A percentile compares a stretch with the other conserved stretches of the same genome.
phyloP scores from a whole-genome alignment of 2,797 vertebrate species.

The Poeciliopsis infans region DNA sequence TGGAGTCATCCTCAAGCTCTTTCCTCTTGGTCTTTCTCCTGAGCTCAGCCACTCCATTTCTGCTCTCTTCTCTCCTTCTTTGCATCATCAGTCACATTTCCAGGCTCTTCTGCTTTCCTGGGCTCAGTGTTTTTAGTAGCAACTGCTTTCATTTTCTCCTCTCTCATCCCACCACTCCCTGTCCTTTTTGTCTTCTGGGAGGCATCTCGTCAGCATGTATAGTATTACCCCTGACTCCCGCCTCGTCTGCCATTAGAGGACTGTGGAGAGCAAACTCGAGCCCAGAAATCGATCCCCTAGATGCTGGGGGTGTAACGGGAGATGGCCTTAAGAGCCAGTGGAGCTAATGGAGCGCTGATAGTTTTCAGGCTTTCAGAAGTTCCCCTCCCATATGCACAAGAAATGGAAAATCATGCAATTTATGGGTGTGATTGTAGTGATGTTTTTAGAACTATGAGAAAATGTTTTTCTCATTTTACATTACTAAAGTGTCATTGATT shows the following conservation, averaged over 20 bases:
- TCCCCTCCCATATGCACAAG: slow-evolving; percentile 40
- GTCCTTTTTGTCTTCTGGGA: slow-evolving; percentile 37
- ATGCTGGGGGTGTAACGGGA: slow-evolving; percentile 92
- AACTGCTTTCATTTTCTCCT: slow-evolving; percentile 61
- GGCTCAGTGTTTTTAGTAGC: slow-evolving; percentile 27
- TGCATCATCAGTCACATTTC: slow-evolving; percentile 10
- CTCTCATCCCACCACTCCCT: slow-evolving; percentile 59
- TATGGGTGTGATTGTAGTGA: background rate
- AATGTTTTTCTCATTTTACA: background rate
- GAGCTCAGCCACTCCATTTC: background rate
- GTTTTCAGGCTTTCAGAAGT: slow-evolving; percentile 64
- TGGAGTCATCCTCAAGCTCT: slow-evolving; percentile 9
- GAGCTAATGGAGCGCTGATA: slow-evolving; percentile 73
- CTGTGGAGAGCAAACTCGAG: slow-evolving; percentile 93
- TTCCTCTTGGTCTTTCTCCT: slow-evolving; percentile 7
- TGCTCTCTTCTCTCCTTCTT: slow-evolving; percentile 7
- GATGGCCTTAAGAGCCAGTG: slow-evolving; percentile 73
- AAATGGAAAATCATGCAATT: slow-evolving; percentile 18
- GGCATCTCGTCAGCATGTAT: slow-evolving; percentile 86
- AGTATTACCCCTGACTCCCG: slow-evolving; percentile 93
- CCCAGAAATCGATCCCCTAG: slow-evolving; percentile 95
- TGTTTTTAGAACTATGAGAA: background rate
- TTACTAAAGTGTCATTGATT: background rate
- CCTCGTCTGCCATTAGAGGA: slow-evolving; percentile 94
- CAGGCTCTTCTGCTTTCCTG: slow-evolving; percentile 17